Base-by-base conservation (phyloP, 1,140 invertebrate species). In the Diabrotica undecimpunctata region DNA sequence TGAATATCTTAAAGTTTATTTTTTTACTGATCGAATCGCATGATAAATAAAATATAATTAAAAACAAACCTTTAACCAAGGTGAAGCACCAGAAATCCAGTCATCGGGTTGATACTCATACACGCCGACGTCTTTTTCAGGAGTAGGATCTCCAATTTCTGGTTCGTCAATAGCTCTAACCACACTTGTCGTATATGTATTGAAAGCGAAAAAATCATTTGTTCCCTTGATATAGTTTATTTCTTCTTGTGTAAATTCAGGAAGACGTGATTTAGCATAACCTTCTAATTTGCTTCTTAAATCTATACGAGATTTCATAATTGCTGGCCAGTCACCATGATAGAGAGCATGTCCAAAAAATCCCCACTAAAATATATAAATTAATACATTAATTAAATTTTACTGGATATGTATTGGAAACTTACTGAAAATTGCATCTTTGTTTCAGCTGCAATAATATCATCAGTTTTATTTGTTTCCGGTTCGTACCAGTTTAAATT, bases 301-400 rank as follows among this genome's bases (percentile, higher is more conserved):
- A 2, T 86, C 86, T 12, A 89, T 75, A 8, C 72, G 70, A 3
- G 78, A 69, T 46, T 81, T 82, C 72, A 88, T 81, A 0, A 84
- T 70, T 62, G 75, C 70, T 2, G 87, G 86, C 71, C 88, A 89
- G 61, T 87, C 83, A 9, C 87, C 87, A 3, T 79, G 59, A 38
- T 79, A 88, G 50, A 88, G 83, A 0, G 87, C 84, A 73, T 89
- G 76, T 0, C 83, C 81, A 61, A 82, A 83, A 85, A 86, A 88
- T 7, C 88, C 88, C 50, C 82, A 78, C 83, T 85, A 71, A 46
- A 80, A 80, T 58, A 37, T 10, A 12, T 54, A 59, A 59, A 63
- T 38, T 0, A 14, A 12, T 51, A 5, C 9, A 5, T 51, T 51
- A 10, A 5, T 10, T 11, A 51, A 10, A 1, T 51, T 51, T 5